Percentiles rank a stretch among this genome's conserved stretches.
Evolutionary conservation across 35 echinoderm and acorn worm genomes (phyloP).

Genomic region (Antedon bifida): DNA sequence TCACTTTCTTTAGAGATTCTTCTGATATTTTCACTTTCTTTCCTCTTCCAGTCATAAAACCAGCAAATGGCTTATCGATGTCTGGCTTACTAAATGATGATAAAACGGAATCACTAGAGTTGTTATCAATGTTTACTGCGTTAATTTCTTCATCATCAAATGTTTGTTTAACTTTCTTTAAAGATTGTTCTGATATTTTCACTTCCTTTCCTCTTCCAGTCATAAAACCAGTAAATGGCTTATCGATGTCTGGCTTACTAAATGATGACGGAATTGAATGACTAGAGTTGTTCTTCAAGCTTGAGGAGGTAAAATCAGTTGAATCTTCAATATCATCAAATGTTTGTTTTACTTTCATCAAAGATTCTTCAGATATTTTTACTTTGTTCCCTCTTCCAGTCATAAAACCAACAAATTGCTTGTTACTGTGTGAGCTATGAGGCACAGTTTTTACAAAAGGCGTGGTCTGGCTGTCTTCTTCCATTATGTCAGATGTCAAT

Average conservation of each 20-base stretch:
- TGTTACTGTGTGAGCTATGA: not conserved
- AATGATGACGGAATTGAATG: not conserved
- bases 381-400: not conserved
- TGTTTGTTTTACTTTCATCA: not conserved
- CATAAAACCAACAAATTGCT: not conserved
- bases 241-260: too few relatives aligned
- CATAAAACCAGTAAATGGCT: not conserved
- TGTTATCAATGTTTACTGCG: too few relatives aligned
- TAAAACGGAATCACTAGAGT: not conserved
- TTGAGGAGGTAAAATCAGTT: too few relatives aligned
- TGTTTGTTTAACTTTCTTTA: conserved; percentile 1
- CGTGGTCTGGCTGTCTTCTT: not conserved
- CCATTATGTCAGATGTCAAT: not conserved
- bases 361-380: conserved; percentile 3
- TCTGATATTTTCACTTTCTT: not conserved
- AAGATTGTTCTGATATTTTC: not conserved
- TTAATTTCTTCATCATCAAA: not conserved
- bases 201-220: not conserved
- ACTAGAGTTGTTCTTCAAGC: too few relatives aligned
- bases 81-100: not conserved
- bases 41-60: not conserved
- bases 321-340: not conserved
- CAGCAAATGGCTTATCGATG: not conserved
- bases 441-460: too few relatives aligned
- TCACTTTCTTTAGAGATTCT: not conserved